Base-by-base conservation (phyloP, 2,797 vertebrate species). In the Enteromius anoplus region DNA sequence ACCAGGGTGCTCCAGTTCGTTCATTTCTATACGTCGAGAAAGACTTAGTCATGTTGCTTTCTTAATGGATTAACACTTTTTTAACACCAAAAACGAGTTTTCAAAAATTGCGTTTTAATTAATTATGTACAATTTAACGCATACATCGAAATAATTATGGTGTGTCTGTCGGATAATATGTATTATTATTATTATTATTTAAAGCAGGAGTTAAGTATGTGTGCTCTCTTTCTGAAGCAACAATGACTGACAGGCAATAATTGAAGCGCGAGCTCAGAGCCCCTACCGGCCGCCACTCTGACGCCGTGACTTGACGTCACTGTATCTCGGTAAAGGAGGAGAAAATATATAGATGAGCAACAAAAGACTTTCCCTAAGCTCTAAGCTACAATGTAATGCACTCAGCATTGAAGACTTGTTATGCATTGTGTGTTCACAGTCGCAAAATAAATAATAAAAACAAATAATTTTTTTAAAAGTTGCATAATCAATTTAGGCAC, bases 241-340 rank as follows among this genome's bases (percentile, higher is more conserved):
- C 72, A 75, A 83, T 70, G 86, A 91, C 78, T 93, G 91, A 93
- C 89, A 85, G 78, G 85, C 86, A 90, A 90, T 93, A 91, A 91
- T 89, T 91, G 88, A 86, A 71, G 72, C 85, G 75, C 88, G 78
- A 83, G 91, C 93, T 93, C 86, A 73, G 88, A 88, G 86, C 91
- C 92, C 73, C 78, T 91, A 92, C 91, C 90, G 90, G 94, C 95
- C 94, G 96, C 95, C 96, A 94, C 90, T 88, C 92, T 91, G 96
- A 97, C 96, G 96, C 96, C 96, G 91, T 90, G 81, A 80, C 89
- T 87, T 95, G 95, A 97, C 95, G 95, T 97, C 95, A 97, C 92
- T 90, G 88, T 87, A 88, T 88, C 91, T 86, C 84, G 86, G 81
- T 80, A 37, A 78, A 84, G 21, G 32, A 70, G 66, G 15, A 73